Base-by-base conservation (phyloP, 2,113 vertebrate species). In the Mohoua ochrocephala region DNA sequence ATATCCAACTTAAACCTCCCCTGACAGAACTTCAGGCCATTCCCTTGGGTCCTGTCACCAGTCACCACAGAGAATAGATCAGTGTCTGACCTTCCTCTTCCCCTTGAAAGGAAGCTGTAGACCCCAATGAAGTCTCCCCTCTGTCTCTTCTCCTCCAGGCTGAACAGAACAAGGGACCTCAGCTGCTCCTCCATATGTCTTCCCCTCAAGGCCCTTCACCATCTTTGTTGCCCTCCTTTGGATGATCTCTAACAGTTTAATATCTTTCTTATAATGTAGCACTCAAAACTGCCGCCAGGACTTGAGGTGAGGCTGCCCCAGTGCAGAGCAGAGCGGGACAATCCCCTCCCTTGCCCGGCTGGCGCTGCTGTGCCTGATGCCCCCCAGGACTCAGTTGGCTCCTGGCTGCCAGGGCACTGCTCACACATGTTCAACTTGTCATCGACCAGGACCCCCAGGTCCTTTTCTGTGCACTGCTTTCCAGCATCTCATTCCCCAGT, bases 281-380 rank as follows among this genome's bases (percentile, higher is more conserved):
- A 5, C 7, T 7, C 21, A 20, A 60, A 68, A 17, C 21, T 37
- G 17, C 14, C 7, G 6, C 5, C 26, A 50, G 1, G 1, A 22
- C 7, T 15, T 0, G 0, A 59, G 31, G 4, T 17, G 45, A 52
- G 21, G 53, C 14, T 0, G 0, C 7, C 44, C 31, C 84, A 59
- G 61, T 0, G 1, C 31, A 76, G 61, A 37, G 37, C 31, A 67
- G 35, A 42, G 44, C 0, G 0, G 71, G 44, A 37, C 31, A 76
- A 59, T 76, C 35, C 13, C 59, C 26, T 76, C 44, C 27, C 37
- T 37, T 59, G 11, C 21, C 37, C 0, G 0, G 13, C 21, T 50
- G 35, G 7, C 0, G 0, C 4, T 67, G 52, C 35, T 50, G 61
- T 1, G 4, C 35, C 37, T 33, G 84, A 52, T 59, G 17, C 1